A percentile compares a stretch with the other conserved stretches of the same genome.
Evolutionary conservation across 2,113 vertebrate genomes (phyloP).

Genomic region (Burhinus oedicnemus): DNA sequence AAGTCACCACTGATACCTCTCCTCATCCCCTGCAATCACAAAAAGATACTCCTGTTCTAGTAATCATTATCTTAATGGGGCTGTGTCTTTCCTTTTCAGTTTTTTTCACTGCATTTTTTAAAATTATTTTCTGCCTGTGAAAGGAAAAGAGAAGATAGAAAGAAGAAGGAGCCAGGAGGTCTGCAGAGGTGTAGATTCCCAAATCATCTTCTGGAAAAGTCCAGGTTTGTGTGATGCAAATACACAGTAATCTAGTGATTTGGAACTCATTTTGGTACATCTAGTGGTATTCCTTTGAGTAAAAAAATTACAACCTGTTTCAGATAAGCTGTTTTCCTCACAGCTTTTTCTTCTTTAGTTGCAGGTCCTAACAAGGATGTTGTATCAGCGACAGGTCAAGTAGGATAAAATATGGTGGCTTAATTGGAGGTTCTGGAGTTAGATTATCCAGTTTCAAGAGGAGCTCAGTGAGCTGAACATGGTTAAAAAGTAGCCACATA

Average conservation of each 20-base stretch:
- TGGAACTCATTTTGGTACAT: neutral
- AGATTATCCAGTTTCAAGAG: neutral
- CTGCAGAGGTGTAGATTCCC: neutral
- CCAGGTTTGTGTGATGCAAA: neutral
- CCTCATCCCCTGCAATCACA: neutral
- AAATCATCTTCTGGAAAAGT: neutral
- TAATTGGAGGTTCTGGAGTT: neutral
- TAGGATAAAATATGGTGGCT: neutral
- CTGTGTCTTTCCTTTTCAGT: neutral
- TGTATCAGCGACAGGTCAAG: neutral
- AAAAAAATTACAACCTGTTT: neutral
- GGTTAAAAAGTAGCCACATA: neutral
- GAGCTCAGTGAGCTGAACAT: neutral
- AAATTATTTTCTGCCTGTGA: neutral
- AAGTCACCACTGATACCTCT: neutral
- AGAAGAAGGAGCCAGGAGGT: neutral
- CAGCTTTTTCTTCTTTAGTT: neutral
- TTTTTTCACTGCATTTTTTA: neutral
- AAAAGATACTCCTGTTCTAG: neutral
- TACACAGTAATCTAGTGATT: neutral
- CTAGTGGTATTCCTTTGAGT: neutral
- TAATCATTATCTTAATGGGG: neutral
- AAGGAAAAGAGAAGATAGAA: neutral
- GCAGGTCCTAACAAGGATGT: neutral
- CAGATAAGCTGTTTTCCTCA: neutral